Evolutionary conservation across 2,113 vertebrate genomes (phyloP).

Genomic region (Barnardius zonarius): DNA sequence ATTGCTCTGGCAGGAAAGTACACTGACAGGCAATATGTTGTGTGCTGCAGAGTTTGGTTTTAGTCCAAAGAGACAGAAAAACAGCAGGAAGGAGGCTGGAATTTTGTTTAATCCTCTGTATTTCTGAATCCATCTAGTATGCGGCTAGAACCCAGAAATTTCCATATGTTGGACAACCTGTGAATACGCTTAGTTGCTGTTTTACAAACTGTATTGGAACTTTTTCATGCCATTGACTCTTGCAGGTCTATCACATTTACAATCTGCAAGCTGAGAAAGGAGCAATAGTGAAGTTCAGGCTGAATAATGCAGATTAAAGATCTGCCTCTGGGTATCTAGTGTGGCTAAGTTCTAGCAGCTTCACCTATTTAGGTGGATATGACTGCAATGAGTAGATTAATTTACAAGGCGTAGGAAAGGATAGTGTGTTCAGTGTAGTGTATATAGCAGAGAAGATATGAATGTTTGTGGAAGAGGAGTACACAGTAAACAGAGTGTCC

Average conservation of each 20-base stretch:
- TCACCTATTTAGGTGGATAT: not conserved
- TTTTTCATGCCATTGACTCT: not conserved
- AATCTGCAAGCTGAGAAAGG: not conserved
- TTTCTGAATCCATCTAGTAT: not conserved
- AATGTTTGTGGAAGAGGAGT: not conserved
- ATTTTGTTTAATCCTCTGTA: not conserved
- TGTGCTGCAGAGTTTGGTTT: not conserved
- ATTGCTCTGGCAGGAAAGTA: not conserved
- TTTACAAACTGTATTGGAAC: not conserved
- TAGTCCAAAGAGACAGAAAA: not conserved
- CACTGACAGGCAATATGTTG: not conserved
- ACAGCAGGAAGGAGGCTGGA: not conserved
- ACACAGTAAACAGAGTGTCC: not conserved
- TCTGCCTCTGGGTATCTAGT: not conserved
- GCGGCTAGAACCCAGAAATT: not conserved
- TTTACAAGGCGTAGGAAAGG: not conserved
- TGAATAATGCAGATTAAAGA: not conserved
- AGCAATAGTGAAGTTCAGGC: not conserved
- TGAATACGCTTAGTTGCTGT: not conserved
- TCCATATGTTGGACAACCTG: not conserved
- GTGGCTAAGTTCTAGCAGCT: not conserved
- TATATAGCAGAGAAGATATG: rapidly evolving
- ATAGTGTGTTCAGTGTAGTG: not conserved
- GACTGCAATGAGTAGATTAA: not conserved
- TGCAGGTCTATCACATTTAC: not conserved